phyloP scores from a whole-genome alignment of 2,888 invertebrate species.

The Chrysina gloriosa region DNA sequence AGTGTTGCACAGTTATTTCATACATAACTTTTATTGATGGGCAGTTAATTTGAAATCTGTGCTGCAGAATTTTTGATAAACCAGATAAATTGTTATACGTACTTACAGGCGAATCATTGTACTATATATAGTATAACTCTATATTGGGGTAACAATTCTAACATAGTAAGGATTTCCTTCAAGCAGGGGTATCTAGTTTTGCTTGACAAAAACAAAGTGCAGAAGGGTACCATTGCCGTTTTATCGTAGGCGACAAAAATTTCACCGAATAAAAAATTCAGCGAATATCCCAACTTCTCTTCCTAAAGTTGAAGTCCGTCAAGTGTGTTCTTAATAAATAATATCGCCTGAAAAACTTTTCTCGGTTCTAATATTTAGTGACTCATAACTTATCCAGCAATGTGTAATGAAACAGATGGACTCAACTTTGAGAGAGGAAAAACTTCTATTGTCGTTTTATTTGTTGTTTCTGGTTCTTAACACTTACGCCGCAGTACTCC shows the following conservation, averaged over 20 bases:
- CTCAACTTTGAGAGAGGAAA: neutral
- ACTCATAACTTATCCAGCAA: slow-evolving; percentile 11
- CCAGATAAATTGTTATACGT: too few species aligned
- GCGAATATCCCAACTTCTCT: slow-evolving; percentile 10
- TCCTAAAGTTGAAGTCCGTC: slow-evolving; percentile 8
- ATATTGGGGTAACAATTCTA: too few species aligned
- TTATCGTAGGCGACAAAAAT: neutral
- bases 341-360: slow-evolving; percentile 11
- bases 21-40: too few species aligned
- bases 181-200: neutral
- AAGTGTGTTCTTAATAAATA: slow-evolving; percentile 28
- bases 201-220: neutral
- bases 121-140: too few species aligned
- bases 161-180: too few species aligned
- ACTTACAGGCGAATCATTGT: too few species aligned
- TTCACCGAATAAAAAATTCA: slow-evolving; percentile 30
- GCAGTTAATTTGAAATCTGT: too few species aligned
- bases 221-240: neutral
- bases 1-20: too few species aligned
- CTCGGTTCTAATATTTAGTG: slow-evolving; percentile 10
- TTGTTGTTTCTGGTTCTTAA: neutral
- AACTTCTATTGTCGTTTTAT: neutral
- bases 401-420: slow-evolving; percentile 20
- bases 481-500: neutral
- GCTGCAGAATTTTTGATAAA: too few species aligned